These are phyloP conservation scores for Hypomesus transpacificus DNA, from an alignment of 2,113 vertebrate genomes.

Conservation along the genomic window DNA sequence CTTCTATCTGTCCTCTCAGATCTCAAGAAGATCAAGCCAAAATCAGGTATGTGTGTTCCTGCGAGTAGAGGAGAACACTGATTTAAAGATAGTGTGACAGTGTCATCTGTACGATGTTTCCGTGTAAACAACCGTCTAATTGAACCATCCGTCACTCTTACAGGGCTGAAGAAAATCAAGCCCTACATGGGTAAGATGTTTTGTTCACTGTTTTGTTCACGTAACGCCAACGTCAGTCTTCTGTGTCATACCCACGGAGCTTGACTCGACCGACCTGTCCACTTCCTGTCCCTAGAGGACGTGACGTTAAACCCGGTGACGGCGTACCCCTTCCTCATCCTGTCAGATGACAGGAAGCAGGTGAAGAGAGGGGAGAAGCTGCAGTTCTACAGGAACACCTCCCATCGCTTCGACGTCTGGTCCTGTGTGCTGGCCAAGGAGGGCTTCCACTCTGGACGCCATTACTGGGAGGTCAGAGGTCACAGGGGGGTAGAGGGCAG, in stretches of 20 bases:
- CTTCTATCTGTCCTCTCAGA: constrained; percentile 49
- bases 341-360: constrained; percentile 70
- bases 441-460: constrained; percentile 58
- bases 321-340: constrained; percentile 73
- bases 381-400: constrained; percentile 68
- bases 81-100: background rate
- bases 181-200: constrained; percentile 63
- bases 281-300: constrained; percentile 51
- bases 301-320: constrained; percentile 70
- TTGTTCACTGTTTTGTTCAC: background rate
- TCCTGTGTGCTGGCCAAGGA: constrained; percentile 69
- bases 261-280: background rate
- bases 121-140: background rate
- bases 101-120: no score
- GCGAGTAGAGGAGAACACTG: background rate
- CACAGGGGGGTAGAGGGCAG: background rate
- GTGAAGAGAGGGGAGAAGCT: constrained; percentile 71
- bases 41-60: constrained; percentile 46
- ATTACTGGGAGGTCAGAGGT: constrained; percentile 73
- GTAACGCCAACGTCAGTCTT: background rate
- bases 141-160: constrained; percentile 4
- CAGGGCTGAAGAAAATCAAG: constrained; percentile 70
- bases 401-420: constrained; percentile 71
- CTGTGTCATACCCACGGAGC: background rate
- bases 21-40: constrained; percentile 48